Conservation (phyloP, 2,888 invertebrate species). For the Luperina nickerlii region DNA sequence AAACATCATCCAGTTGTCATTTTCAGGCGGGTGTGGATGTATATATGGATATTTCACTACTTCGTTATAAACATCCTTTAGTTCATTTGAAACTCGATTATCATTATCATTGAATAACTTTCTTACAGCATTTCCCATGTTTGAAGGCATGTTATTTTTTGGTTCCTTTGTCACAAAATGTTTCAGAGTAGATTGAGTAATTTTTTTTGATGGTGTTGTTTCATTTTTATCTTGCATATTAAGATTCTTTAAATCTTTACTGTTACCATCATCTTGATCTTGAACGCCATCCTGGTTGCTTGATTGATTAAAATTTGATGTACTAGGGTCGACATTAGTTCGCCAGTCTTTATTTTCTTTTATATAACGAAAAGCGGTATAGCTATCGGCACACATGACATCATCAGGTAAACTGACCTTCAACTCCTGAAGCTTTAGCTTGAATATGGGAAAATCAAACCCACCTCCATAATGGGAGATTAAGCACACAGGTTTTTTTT, state of each 20-base stretch:
- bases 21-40: constrained; percentile 5
- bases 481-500: constrained; percentile 22
- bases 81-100: not conserved
- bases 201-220: constrained; percentile 9
- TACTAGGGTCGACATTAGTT: not conserved
- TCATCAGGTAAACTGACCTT: constrained; percentile 6
- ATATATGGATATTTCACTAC: not conserved
- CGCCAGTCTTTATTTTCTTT: not conserved
- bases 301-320: not conserved
- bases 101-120: not conserved
- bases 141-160: not conserved
- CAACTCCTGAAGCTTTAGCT: constrained; percentile 2
- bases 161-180: not conserved
- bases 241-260: not conserved
- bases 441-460: constrained; percentile 27
- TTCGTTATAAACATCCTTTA: not conserved
- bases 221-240: constrained; percentile 25
- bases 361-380: not conserved
- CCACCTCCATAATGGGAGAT: not conserved
- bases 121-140: not conserved
- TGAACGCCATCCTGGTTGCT: not conserved
- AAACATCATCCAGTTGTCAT: constrained; percentile 9
- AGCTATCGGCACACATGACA: constrained; percentile 31
- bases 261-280: not conserved
- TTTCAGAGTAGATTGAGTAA: not conserved